Evolutionary conservation across 1,140 invertebrate species (phyloP).

Genomic region (Elysia chlorotica): DNA sequence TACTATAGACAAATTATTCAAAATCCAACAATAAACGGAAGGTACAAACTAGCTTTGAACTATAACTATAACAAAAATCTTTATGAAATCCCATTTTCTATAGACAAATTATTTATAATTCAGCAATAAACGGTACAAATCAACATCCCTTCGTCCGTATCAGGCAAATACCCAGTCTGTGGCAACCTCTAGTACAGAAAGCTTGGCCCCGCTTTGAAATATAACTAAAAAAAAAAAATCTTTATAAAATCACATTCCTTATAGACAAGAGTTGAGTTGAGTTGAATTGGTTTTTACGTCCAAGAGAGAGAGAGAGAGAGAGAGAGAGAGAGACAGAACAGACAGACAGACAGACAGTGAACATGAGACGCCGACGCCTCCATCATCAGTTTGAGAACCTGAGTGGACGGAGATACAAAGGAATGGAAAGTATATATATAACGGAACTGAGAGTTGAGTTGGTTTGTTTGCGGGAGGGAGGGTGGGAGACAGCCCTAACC

Average conservation of each 20-base stretch:
- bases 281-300: no score
- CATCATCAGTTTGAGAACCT: constrained; percentile 71
- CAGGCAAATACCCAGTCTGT: constrained; percentile 51
- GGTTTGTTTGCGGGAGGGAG: not conserved
- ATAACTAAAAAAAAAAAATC: no score
- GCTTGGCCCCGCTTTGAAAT: constrained; percentile 52
- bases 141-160: constrained; percentile 57
- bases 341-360: no score
- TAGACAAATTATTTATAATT: not conserved
- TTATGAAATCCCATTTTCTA: no score
- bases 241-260: no score
- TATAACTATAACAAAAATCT: not conserved
- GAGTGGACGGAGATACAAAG: not conserved
- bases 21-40: not conserved
- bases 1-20: no score
- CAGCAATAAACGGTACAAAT: constrained; percentile 24
- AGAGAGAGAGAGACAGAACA: no score
- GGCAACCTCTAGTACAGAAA: constrained; percentile 52
- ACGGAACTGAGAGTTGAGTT: not conserved
- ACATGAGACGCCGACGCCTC: constrained; percentile 86
- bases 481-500: no score
- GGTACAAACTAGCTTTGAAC: not conserved
- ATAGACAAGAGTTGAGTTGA: no score
- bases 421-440: not conserved
- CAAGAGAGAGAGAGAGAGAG: no score